phyloP scores from a whole-genome alignment of 1,140 invertebrate species.

The Drosophila yakuba region DNA sequence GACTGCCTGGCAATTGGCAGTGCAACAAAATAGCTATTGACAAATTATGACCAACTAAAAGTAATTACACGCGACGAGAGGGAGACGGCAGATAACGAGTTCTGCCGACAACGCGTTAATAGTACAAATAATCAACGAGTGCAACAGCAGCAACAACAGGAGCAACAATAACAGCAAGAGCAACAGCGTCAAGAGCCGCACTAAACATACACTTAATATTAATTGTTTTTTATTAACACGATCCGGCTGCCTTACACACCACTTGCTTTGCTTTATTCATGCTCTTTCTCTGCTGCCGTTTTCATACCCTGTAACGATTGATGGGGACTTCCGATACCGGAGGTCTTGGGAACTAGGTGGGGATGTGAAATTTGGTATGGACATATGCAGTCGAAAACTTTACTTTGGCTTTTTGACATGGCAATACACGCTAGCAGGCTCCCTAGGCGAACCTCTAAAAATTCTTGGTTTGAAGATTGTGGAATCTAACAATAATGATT shows the following conservation, averaged over 20 bases:
- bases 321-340: background rate
- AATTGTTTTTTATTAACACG: conserved; percentile 83
- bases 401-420: background rate
- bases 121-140: conserved; percentile 80
- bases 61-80: conserved; percentile 74
- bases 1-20: conserved; percentile 56
- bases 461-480: no score
- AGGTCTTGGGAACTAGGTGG: background rate
- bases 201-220: conserved; percentile 83
- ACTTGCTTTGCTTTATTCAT: conserved; percentile 29
- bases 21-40: conserved; percentile 83
- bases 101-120: conserved; percentile 74
- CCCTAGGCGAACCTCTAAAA: no score
- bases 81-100: conserved; percentile 67
- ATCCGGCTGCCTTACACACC: conserved; percentile 43
- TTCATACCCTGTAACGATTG: conserved; percentile 12
- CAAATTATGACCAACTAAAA: conserved; percentile 83
- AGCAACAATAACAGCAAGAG: conserved; percentile 35
- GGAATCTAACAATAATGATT: no score
- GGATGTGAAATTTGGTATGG: background rate
- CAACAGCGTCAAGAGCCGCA: conserved; percentile 69
- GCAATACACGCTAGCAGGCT: no score
- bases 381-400: background rate
- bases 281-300: conserved; percentile 1
- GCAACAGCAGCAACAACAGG: conserved; percentile 39